Conservation (phyloP, 2,113 vertebrate genomes). For the Corydoras sp. region DNA sequence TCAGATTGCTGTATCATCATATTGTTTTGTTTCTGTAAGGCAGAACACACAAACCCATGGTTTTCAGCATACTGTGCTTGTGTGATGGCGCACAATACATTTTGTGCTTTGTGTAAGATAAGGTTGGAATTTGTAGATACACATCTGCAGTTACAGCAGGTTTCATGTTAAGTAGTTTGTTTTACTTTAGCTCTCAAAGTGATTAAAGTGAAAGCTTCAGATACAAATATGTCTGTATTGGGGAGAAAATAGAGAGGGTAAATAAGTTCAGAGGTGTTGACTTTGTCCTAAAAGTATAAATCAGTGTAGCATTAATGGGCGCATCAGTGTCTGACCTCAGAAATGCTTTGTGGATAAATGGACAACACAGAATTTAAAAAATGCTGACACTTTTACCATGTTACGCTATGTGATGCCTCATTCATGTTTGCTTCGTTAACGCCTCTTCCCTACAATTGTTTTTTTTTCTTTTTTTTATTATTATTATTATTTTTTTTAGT, state of each 20-base stretch:
- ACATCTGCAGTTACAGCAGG: neutral
- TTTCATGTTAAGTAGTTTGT: neutral
- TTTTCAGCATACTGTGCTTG: conserved; percentile 3
- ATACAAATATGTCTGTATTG: neutral
- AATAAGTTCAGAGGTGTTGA: too few relatives aligned
- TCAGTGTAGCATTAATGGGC: too few relatives aligned
- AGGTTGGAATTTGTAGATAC: neutral
- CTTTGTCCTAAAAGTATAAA: too few relatives aligned
- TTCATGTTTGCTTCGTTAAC: too few relatives aligned
- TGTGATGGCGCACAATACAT: neutral
- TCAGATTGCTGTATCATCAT: conserved; percentile 9
- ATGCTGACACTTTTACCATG: too few relatives aligned
- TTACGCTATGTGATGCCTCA: too few relatives aligned
- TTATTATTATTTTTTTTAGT: too few relatives aligned
- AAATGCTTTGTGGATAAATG: too few relatives aligned
- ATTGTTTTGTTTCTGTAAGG: conserved; percentile 22
- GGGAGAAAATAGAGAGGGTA: neutral
- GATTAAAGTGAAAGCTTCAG: neutral
- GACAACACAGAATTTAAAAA: too few relatives aligned
- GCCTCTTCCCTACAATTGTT: too few relatives aligned
- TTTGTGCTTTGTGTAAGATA: neutral
- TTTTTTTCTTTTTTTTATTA: too few relatives aligned
- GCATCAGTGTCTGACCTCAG: too few relatives aligned
- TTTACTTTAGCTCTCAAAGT: neutral
- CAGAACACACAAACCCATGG: neutral